Evolutionary conservation across 2,797 vertebrate species (phyloP), one percentile per base, ranked within the genome.

Genomic region (Sylvilagus floridanus): DNA sequence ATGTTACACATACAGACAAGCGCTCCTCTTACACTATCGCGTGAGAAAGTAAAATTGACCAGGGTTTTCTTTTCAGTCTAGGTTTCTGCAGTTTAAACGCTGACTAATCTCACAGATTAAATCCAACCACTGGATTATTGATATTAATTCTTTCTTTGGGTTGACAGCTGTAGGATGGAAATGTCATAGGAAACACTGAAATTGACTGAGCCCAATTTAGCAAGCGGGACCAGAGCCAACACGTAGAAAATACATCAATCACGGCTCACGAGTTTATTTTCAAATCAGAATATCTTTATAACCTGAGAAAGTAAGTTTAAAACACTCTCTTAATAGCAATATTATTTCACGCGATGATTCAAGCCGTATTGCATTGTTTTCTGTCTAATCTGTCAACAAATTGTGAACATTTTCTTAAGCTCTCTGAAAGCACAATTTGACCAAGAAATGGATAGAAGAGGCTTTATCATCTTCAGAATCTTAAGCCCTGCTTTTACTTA

Each of bases 131-230:
- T 90, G 95, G 92, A 91, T 97, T 97, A 96, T 97, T 96, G 94
- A 94, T 97, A 97, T 95, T 97, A 97, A 94, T 97, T 96, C 94
- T 92, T 96, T 94, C 92, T 96, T 75, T 72, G 75, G n/a, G 88
- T 92, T 93, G 95, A 95, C 95, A 94, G 96, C 86, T 84, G 62
- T 71, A 91, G 57, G 92, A 89, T 71, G 35, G 83, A 93, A 96
- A 96, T 79, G 60, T 92, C 71, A 35, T 42, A 83, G 84, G 75
- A 96, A 97, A 77, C 30, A 42, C n/a, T 75, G 88, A 93, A 93
- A 82, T 78, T 63, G 37, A 95, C 82, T 42, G 85, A 97, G 95
- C 63, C 88, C 95, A 92, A 95, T 96, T 97, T 96, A 96, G 60
- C 37, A 95, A 90, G 93, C 83, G 95, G 88, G 79, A 94, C 88